Conservation (phyloP, 2,113 vertebrate genomes). For the Oryctolagus cuniculus region mOryCun1.1 NC_091435.1:19448001-19448500, state of each 20-base stretch:
- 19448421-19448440: not conserved
- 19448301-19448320: not conserved
- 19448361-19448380: not conserved
- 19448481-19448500: constrained; percentile 23
- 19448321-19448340: not conserved
- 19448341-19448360: not conserved
- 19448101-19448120: not conserved
- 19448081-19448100: not conserved
- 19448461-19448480: not conserved
- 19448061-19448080: constrained; percentile 8
- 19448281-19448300: not conserved
- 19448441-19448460: not conserved
- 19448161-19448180: not conserved
- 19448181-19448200: constrained; percentile 11
- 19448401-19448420: not conserved
- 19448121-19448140: not conserved
- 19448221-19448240: constrained; percentile 22
- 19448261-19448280: not conserved
- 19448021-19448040: constrained; percentile 53
- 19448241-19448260: not conserved
- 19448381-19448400: not conserved
- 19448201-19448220: not conserved
- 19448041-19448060: constrained; percentile 9
- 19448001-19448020: constrained; percentile 79
- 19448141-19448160: not conserved